phyloP scores from a whole-genome alignment of 2,888 invertebrate species.

The Sphaerophoria rueppellii region DNA sequence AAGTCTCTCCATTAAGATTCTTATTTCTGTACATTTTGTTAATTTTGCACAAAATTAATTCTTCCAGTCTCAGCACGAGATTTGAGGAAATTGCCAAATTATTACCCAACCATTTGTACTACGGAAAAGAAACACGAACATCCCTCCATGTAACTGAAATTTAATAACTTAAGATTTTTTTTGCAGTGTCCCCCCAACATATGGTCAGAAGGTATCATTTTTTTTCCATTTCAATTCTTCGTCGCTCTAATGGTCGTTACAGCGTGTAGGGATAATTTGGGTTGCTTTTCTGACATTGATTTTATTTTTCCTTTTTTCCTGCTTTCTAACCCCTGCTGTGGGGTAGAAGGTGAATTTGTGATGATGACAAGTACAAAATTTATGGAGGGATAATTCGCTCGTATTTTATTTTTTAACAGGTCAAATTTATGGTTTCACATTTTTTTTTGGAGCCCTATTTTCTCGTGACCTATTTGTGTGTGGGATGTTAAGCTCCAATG shows the following conservation, averaged over 20 bases:
- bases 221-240: background rate
- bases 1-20: too few species aligned
- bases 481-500: background rate
- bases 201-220: background rate
- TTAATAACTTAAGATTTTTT: too few species aligned
- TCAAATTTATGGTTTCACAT: background rate
- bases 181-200: too few species aligned
- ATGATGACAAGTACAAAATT: background rate
- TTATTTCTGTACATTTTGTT: too few species aligned
- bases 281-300: background rate
- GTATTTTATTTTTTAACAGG: background rate
- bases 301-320: background rate
- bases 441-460: background rate
- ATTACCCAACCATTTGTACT: too few species aligned
- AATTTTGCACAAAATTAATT: too few species aligned
- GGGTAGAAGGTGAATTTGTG: background rate
- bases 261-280: background rate
- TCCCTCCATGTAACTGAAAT: too few species aligned
- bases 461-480: background rate
- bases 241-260: background rate
- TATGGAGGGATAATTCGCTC: background rate
- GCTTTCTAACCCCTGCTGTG: background rate
- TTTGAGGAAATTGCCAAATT: too few species aligned
- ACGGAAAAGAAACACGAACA: too few species aligned
- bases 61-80: too few species aligned